phyloP scores from a whole-genome alignment of 2,113 vertebrate species.

The Todiramphus saurophagus region DNA sequence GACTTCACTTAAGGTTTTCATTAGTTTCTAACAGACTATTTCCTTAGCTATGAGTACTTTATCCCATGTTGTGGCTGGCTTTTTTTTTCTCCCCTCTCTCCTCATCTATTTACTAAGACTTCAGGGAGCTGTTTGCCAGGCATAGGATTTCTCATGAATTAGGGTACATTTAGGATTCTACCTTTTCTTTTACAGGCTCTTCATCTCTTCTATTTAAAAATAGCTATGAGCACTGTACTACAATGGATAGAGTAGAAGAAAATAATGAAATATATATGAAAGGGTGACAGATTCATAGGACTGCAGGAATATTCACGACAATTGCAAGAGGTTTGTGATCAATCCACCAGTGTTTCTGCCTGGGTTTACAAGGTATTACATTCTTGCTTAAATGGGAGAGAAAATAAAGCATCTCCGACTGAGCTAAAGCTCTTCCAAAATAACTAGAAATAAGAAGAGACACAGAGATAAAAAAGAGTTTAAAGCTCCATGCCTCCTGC shows the following conservation, averaged over 20 bases:
- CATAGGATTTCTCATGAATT: not conserved
- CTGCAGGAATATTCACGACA: not conserved
- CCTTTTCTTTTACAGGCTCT: not conserved
- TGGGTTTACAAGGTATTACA: not conserved
- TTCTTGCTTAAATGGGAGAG: not conserved
- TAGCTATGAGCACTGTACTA: not conserved
- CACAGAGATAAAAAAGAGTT: not conserved
- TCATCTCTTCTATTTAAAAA: not conserved
- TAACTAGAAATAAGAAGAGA: not conserved
- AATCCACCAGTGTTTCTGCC: not conserved
- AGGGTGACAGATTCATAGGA: not conserved
- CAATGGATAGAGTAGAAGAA: not conserved
- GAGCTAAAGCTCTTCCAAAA: not conserved
- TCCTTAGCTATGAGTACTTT: slow-evolving; percentile 55
- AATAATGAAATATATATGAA: not conserved
- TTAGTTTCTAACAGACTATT: slow-evolving; percentile 64
- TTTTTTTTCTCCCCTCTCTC: not conserved
- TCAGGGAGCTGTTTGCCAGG: not conserved
- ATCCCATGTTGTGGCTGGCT: not conserved
- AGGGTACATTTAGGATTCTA: not conserved
- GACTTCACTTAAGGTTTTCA: slow-evolving; percentile 56
- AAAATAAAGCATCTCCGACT: not conserved
- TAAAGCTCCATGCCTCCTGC: not conserved
- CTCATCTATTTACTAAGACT: not conserved
- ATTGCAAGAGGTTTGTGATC: not conserved